These are phyloP conservation scores for Ceratosolen fusciceps DNA, from an alignment of 1,140 invertebrate species.

Conservation along the genomic window DNA sequence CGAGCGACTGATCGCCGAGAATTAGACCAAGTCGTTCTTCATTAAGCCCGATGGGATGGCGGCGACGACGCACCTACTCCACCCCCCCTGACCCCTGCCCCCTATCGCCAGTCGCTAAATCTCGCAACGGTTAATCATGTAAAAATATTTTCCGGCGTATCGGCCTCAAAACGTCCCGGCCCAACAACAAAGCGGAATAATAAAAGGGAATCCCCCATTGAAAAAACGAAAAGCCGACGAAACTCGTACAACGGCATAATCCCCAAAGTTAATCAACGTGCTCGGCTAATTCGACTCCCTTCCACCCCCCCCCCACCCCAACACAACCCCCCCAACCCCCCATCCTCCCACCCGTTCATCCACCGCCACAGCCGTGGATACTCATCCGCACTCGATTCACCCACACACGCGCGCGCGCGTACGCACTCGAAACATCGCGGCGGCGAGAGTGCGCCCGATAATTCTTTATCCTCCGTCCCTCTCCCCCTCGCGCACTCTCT, in stretches of 20 bases:
- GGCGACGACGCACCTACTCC: too few relatives aligned
- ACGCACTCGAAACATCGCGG: slow-evolving; percentile 3
- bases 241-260: slow-evolving; percentile 29
- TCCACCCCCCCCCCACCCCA: too few relatives aligned
- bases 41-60: too few relatives aligned
- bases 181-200: slow-evolving; percentile 9
- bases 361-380: too few relatives aligned
- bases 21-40: too few relatives aligned
- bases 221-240: slow-evolving; percentile 22
- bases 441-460: slow-evolving; percentile 21
- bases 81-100: too few relatives aligned
- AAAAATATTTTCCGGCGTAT: slow-evolving; percentile 22
- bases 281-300: slow-evolving; percentile 34
- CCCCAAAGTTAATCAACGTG: slow-evolving; percentile 47
- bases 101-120: neutral
- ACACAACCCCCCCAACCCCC: too few relatives aligned
- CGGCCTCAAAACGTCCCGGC: neutral
- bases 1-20: too few relatives aligned
- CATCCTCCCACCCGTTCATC: too few relatives aligned
- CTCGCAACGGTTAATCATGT: neutral
- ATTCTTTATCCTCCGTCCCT: slow-evolving; percentile 32
- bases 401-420: neutral
- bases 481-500: slow-evolving; percentile 2
- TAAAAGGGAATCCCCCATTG: neutral
- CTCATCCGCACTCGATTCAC: neutral